These are phyloP conservation scores for Tipula lateralis DNA, from an alignment of 2,888 invertebrate species.

Conservation along the genomic window DNA sequence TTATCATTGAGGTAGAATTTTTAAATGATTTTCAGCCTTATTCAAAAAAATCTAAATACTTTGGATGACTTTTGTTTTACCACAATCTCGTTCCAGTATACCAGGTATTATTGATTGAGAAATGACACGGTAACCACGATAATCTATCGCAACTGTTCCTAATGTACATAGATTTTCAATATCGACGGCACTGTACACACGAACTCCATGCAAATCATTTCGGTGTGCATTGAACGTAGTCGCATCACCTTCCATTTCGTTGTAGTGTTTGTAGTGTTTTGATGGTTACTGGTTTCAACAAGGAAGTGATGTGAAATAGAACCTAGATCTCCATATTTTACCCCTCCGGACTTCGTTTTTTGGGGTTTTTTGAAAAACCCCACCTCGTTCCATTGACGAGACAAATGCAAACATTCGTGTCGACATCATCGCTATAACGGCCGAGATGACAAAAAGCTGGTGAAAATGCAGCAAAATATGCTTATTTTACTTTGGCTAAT, in stretches of 20 bases:
- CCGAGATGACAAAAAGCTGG: too few relatives aligned
- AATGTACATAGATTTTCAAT: conserved; percentile 90
- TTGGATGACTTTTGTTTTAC: conserved; percentile 89
- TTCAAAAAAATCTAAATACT: conserved; percentile 86
- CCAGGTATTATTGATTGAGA: conserved; percentile 99
- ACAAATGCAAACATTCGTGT: too few relatives aligned
- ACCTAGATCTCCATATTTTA: too few relatives aligned
- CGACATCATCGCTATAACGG: too few relatives aligned
- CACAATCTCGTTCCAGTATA: conserved; percentile 96
- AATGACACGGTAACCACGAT: conserved; percentile 94
- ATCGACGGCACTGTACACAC: conserved; percentile 93
- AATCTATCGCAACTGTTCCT: conserved; percentile 97
- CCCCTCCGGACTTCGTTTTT: too few relatives aligned
- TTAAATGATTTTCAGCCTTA: conserved; percentile 82
- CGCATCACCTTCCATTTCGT: conserved; percentile 96
- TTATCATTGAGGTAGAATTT: conserved; percentile 95
- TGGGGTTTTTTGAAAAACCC: too few relatives aligned
- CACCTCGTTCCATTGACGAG: too few relatives aligned
- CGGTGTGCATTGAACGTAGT: conserved; percentile 95
- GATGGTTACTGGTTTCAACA: too few relatives aligned
- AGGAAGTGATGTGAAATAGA: too few relatives aligned
- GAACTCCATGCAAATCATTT: conserved; percentile 90
- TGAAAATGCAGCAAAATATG: too few relatives aligned
- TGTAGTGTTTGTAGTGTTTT: conserved; percentile 99
- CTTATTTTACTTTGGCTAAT: too few relatives aligned